Evolutionary conservation across 2,113 vertebrate species (phyloP), one percentile per base, ranked within the genome.

Genomic region (Serilophus lunatus): DNA sequence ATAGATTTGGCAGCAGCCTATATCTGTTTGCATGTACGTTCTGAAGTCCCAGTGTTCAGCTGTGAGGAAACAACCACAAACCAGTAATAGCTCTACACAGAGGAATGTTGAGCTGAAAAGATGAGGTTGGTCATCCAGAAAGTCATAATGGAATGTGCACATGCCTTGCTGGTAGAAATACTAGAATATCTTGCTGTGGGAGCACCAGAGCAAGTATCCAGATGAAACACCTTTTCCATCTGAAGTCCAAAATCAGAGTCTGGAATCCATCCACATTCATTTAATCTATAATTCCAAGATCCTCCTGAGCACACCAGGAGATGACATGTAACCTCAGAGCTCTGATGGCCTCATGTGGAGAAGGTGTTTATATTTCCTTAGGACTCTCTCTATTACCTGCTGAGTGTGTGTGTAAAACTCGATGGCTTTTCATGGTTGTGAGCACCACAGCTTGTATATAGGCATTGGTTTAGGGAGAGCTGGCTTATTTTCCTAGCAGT

Each of bases 301-400:
- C 68, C 79, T 95, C 80, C 86, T 70, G 90, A 82, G 88, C 76
- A 57, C 15, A 0, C 76, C 1, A 3, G 92, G 94, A 86, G 64
- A 83, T 81, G 38, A 53, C 60, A 28, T 93, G 90, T 86, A 94
- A 66, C 80, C 88, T 96, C 76, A 88, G 76, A 93, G 69, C 44
- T 88, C 64, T 86, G 82, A 83, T 61, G 72, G 92, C 50, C 36
- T 94, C 90, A 49, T 72, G 88, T 86, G 60, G 92, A 94, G 92
- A 86, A 93, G 93, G 84, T 96, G 93, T 97, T 96, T 91, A 87
- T 95, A 53, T 93, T 95, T 91, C 65, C 84, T 92, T 50, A 50
- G 84, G 49, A 87, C 84, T 82, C 44, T 75, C 50, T 86, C 72
- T 95, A 1, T 92, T 57, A 56, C 96, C 91, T 95, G 93, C 96